Conservation (phyloP, 2,797 vertebrate genomes). For the Rhodeus uyekii region DNA sequence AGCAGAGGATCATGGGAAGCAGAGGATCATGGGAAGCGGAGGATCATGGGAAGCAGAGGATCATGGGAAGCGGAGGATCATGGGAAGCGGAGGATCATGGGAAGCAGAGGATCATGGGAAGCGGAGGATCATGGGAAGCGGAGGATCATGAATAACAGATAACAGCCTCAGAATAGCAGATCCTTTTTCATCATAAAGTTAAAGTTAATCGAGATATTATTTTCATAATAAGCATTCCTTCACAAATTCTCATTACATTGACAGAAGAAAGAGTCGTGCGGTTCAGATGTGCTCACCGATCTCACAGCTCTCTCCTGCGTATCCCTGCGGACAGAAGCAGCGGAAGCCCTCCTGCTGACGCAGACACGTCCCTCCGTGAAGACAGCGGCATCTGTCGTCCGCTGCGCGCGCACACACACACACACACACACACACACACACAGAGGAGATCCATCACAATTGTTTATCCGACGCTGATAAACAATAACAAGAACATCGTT, state of each 20-base stretch:
- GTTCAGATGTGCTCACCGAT: slow-evolving; percentile 86
- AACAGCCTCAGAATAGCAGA: background rate
- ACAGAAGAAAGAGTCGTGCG: too few species aligned
- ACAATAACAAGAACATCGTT: background rate
- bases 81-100: too few species aligned
- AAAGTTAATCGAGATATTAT: background rate
- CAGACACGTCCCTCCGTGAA: slow-evolving; percentile 89
- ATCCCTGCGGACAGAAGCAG: slow-evolving; percentile 91
- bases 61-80: too few species aligned
- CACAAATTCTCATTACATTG: background rate
- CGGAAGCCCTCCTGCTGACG: slow-evolving; percentile 83
- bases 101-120: too few species aligned
- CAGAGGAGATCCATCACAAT: slow-evolving; percentile 26
- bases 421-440: slow-evolving; percentile 13
- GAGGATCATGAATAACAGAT: too few species aligned
- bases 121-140: slow-evolving; percentile 17
- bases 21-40: too few species aligned
- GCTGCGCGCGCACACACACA: slow-evolving; percentile 45
- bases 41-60: too few species aligned
- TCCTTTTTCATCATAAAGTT: background rate
- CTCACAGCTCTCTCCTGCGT: slow-evolving; percentile 93
- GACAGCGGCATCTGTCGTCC: slow-evolving; percentile 78
- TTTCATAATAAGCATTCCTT: background rate
- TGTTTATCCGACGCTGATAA: background rate
- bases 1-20: slow-evolving; percentile 15